Evolutionary conservation across 2,888 invertebrate genomes (phyloP), one percentile per base, ranked within the genome.

Genomic region (Scaptodrosophila latifasciaeformis): DNA sequence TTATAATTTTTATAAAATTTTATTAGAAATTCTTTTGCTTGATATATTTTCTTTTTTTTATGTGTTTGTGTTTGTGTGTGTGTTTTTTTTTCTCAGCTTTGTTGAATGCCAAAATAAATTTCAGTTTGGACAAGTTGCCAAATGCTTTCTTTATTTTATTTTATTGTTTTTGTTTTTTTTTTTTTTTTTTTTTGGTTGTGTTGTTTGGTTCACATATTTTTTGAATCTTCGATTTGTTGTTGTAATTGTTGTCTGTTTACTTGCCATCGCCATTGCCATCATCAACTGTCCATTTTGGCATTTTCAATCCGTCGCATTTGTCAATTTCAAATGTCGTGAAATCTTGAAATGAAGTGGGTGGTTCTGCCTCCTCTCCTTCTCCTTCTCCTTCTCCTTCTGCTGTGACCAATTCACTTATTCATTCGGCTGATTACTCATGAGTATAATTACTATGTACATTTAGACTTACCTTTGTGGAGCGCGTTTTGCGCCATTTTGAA

Each of bases 401-500:
- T n/a, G n/a, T n/a, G n/a, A n/a, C n/a, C n/a, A n/a, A n/a, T n/a
- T n/a, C n/a, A n/a, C n/a, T n/a, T n/a, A n/a, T n/a, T 7, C 37
- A 37, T 15, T 13, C 13, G 17, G 17, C 35, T 35, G 35, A 15
- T 1, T 2, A 35, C 35, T 35, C 6, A 15, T 31, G 31, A 12
- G 6, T 6, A 4, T 15, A 13, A 35, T 37, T 15, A 17, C 17
- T 10, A 15, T 3, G 24, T 3, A n/a, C n/a, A 13, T 34, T 12
- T 34, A 15, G 13, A 13, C 61, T 37, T 65, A 76, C 75, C 75
- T 76, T 76, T 54, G 82, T 77, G 57, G 80, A 68, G 58, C 74
- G 74, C 51, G 67, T 83, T 64, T 81, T 83, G 58, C 62, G 82
- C 83, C 83, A 83, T 62, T 81, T 76, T 40, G 84, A 80, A 61